phyloP scores from a whole-genome alignment of 2,113 vertebrate genomes.

The Athene cunicularia region DNA sequence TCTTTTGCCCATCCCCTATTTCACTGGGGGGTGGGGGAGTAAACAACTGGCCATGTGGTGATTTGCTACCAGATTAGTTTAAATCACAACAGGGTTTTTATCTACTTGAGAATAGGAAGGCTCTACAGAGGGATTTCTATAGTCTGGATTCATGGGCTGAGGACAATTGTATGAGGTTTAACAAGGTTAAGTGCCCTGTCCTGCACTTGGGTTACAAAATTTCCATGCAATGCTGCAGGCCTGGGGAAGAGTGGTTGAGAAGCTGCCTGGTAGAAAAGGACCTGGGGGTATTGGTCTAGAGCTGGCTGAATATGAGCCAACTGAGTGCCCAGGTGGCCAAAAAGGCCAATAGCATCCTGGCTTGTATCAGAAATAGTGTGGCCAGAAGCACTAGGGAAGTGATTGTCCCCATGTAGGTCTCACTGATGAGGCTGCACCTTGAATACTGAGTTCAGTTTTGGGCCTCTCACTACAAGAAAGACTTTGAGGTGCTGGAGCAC shows the following conservation, averaged over 20 bases:
- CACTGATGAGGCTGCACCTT: no score
- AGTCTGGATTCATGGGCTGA: not conserved
- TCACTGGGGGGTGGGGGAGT: no score
- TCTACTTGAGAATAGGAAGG: not conserved
- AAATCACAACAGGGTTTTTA: not conserved
- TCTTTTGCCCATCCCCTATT: no score
- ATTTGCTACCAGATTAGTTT: no score
- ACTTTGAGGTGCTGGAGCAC: no score
- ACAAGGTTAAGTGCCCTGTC: not conserved
- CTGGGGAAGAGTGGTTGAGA: not conserved
- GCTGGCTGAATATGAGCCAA: not conserved
- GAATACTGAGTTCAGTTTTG: no score
- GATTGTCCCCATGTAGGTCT: no score
- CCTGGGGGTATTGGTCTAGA: not conserved
- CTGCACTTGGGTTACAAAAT: not conserved
- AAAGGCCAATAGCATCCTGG: not conserved
- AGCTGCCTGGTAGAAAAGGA: no score
- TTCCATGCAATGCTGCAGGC: not conserved
- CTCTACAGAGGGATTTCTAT: not conserved
- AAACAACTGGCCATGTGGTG: no score
- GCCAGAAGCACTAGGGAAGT: no score
- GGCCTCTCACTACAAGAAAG: no score
- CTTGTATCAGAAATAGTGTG: not conserved
- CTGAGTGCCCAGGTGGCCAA: not conserved
- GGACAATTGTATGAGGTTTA: not conserved